phyloP scores from a whole-genome alignment of 2,888 invertebrate species.

The Chironomus tentans region DNA sequence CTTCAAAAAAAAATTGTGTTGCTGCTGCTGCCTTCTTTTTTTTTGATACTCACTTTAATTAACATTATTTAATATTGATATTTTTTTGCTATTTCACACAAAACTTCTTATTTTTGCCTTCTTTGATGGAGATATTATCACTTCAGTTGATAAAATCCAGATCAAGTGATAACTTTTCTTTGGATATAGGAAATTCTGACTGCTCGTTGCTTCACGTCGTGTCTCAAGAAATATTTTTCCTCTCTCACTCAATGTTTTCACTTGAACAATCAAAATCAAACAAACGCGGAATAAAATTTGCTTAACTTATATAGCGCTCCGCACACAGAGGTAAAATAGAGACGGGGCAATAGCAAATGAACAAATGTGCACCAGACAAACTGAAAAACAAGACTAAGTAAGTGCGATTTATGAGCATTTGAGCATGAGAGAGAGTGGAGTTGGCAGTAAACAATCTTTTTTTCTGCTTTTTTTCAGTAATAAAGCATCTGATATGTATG shows the following conservation, averaged over 20 bases:
- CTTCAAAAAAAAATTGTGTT: neutral
- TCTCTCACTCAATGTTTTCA: slow-evolving; percentile 20
- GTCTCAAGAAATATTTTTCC: too few relatives aligned
- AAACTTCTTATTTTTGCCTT: too few relatives aligned
- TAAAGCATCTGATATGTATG: neutral
- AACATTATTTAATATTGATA: slow-evolving; percentile 2
- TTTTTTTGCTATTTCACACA: neutral
- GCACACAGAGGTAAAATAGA: neutral
- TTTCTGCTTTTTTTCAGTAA: neutral
- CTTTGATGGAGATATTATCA: neutral
- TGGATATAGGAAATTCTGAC: too few relatives aligned
- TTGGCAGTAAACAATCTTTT: neutral
- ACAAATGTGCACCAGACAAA: neutral
- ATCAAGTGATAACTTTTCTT: too few relatives aligned
- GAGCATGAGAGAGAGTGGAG: slow-evolving; percentile 17
- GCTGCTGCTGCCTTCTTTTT: neutral
- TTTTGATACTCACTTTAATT: slow-evolving; percentile 8
- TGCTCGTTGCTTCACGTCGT: too few relatives aligned
- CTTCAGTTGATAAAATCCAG: too few relatives aligned
- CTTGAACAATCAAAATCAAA: slow-evolving; percentile 26
- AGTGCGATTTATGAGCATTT: slow-evolving; percentile 10
- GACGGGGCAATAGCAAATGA: neutral
- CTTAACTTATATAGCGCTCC: slow-evolving; percentile 26
- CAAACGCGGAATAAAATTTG: slow-evolving; percentile 27
- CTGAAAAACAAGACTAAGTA: slow-evolving; percentile 6